Evolutionary conservation across 2,888 invertebrate genomes (phyloP).

Genomic region (Limnephilus lunatus): DNA sequence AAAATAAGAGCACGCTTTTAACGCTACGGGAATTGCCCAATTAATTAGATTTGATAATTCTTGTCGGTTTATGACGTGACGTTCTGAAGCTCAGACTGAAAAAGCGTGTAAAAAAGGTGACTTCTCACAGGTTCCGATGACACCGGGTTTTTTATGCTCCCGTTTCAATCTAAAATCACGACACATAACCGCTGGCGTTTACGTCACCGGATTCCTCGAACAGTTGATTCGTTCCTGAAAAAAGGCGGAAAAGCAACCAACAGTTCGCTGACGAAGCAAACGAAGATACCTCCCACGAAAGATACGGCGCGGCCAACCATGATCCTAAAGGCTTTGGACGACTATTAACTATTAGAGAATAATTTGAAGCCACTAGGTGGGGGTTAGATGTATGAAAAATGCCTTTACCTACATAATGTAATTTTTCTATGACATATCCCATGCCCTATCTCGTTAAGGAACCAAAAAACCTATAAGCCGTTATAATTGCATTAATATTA

Average conservation of each 20-base stretch:
- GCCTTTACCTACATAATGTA: no score
- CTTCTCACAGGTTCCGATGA: conserved; percentile 50
- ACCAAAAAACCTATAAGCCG: no score
- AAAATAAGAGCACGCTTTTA: not conserved
- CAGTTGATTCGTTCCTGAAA: conserved; percentile 35
- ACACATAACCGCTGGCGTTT: conserved; percentile 43
- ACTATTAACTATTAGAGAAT: no score
- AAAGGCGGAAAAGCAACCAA: conserved; percentile 47
- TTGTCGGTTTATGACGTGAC: conserved; percentile 5
- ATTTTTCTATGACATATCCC: no score
- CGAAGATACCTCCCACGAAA: conserved; percentile 61
- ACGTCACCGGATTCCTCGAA: conserved; percentile 24
- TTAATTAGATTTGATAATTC: conserved; percentile 4
- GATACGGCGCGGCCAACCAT: conserved; percentile 44
- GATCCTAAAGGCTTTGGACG: no score
- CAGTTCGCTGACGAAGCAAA: conserved; percentile 50
- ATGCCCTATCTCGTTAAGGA: no score
- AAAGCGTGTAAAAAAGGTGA: not conserved
- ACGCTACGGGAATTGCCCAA: not conserved
- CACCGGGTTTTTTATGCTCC: conserved; percentile 38
- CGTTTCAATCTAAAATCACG: conserved; percentile 51
- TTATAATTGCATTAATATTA: no score
- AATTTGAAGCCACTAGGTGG: no score
- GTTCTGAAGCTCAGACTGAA: not conserved
- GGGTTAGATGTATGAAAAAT: no score